Percentiles rank a stretch among this genome's conserved stretches.
Conservation (phyloP, 2,888 invertebrate genomes). For the Chironomus riparius region DNA sequence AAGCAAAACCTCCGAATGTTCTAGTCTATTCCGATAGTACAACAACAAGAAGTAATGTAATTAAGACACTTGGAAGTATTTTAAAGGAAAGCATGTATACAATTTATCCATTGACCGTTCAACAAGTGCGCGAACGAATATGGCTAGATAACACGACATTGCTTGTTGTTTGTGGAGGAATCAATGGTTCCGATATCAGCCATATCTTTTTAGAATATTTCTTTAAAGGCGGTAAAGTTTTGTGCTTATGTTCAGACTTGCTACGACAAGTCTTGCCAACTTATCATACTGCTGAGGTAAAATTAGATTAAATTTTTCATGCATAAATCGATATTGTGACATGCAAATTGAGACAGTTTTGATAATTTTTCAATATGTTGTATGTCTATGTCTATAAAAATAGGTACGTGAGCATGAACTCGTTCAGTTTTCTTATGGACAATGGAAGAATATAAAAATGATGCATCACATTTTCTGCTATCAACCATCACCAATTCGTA, state of each 20-base stretch:
- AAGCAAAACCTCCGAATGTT: constrained; percentile 67
- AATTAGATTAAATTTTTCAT: constrained; percentile 23
- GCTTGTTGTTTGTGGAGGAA: constrained; percentile 69
- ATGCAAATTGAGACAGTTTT: constrained; percentile 1
- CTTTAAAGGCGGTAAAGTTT: constrained; percentile 61
- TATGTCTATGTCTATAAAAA: constrained; percentile 29
- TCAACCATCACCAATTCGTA: constrained; percentile 74
- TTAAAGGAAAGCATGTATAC: constrained; percentile 42
- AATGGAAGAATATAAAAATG: constrained; percentile 75
- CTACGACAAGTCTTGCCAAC: constrained; percentile 67
- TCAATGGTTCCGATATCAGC: constrained; percentile 51
- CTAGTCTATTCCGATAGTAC: constrained; percentile 72
- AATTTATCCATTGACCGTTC: constrained; percentile 50
- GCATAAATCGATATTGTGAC: constrained; percentile 9
- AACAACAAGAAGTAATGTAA: constrained; percentile 64
- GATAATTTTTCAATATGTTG: constrained; percentile 12
- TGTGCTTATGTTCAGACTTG: constrained; percentile 73
- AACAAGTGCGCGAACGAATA: constrained; percentile 37
- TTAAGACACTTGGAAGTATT: constrained; percentile 47
- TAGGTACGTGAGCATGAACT: constrained; percentile 73
- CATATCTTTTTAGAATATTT: constrained; percentile 61
- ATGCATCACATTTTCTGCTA: constrained; percentile 85
- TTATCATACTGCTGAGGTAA: constrained; percentile 74
- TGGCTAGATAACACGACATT: constrained; percentile 55
- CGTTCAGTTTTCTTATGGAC: constrained; percentile 72